Conservation (phyloP, 2,113 vertebrate species). For the Forbesichthys papilliferus region DNA sequence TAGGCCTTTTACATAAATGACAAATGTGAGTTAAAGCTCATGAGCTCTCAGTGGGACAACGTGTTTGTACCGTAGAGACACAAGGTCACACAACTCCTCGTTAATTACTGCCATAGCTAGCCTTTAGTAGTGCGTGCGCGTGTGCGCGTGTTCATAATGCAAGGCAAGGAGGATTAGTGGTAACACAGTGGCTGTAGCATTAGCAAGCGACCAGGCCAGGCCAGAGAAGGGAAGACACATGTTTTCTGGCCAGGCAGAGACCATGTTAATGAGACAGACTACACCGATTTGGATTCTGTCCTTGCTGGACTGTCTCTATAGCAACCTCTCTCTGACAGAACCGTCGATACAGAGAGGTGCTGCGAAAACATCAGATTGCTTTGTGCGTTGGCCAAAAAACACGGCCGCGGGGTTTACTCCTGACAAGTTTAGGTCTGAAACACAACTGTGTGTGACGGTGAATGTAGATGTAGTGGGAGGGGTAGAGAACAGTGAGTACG, state of each 20-base stretch:
- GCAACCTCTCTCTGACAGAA: conserved; percentile 14
- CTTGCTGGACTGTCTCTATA: conserved; percentile 24
- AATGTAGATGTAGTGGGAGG: too few species aligned
- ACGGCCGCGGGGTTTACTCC: too few species aligned
- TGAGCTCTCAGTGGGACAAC: conserved; percentile 31
- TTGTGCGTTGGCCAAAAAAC: too few species aligned
- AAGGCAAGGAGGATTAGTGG: conserved; percentile 19
- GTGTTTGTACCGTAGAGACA: conserved; percentile 23
- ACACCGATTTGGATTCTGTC: neutral
- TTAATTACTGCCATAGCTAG: conserved; percentile 49
- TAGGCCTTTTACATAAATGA: conserved; percentile 25
- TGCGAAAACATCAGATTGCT: neutral
- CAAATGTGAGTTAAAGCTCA: conserved; percentile 39
- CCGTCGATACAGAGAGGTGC: neutral
- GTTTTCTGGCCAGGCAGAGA: conserved; percentile 1
- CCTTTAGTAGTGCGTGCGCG: conserved; percentile 21
- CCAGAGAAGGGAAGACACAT: neutral
- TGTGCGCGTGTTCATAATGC: conserved; percentile 14
- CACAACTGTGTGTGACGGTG: too few species aligned
- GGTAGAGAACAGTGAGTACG: too few species aligned
- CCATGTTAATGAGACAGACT: conserved; percentile 35
- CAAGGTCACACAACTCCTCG: conserved; percentile 17
- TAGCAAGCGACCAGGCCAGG: neutral
- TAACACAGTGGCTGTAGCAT: conserved; percentile 5
- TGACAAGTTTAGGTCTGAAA: too few species aligned